Evolutionary conservation across 1,140 invertebrate species (phyloP), one percentile per base, ranked within the genome.

Genomic region (Meloidogyne floridensis): DNA sequence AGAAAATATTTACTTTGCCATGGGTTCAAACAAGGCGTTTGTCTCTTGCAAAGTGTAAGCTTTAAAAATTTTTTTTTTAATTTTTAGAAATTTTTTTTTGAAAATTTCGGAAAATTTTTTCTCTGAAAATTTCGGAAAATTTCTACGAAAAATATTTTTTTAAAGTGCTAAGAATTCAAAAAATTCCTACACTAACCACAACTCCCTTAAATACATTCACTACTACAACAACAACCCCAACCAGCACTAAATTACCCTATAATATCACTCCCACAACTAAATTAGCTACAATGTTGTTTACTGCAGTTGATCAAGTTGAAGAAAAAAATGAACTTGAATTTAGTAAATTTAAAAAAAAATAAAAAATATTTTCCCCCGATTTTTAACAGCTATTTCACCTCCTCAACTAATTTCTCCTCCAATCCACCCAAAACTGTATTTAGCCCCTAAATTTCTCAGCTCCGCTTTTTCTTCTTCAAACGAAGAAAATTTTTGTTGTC

Each of bases 1-100:
- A 82, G 10, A 56, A 18, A 42, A 15, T 56, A 5, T 77, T 77
- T 43, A 77, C 72, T 47, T 54, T 74, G 15, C 72, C 72, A 5
- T 51, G 43, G 76, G 76, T 77, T 47, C 53, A 43, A n/a, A 77
- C 76, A 56, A 59, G 76, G n/a, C 69, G 76, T 0, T 47, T 54
- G 8, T n/a, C 53, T 7, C 18, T 47, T 7, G 42, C 69, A 18
- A 77, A 77, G n/a, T 65, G 59, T 65, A 65, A n/a, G 59, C 13
- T 56, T 56, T 13, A 11, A 10, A 56, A 56, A 56, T 56, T 11
- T 3, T 56, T 8, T 8, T 53, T 53, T 1, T 1, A 53, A 1
- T 53, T 20, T 20, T 20, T 20, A 20, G 20, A 20, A 56, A 10
- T 56, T 10, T 56, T 11, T 11, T 11, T 9, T 59, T 15, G 15